A percentile compares a stretch with the other conserved stretches of the same genome.
phyloP scores from a whole-genome alignment of 2,113 vertebrate species.

The Daphoenositta chrysoptera region DNA sequence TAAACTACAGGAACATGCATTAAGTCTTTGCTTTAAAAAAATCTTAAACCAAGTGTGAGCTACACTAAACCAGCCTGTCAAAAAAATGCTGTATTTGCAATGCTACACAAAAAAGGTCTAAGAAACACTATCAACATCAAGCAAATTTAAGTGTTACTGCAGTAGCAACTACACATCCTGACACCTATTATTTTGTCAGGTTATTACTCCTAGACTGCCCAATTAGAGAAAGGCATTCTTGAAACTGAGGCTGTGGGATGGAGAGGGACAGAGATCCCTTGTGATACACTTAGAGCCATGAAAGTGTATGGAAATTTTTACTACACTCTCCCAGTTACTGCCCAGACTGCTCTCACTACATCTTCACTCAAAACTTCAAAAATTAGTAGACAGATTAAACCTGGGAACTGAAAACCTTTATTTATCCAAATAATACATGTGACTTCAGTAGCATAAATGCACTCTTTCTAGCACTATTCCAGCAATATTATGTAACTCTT shows the following conservation, averaged over 20 bases:
- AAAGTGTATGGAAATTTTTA: neutral
- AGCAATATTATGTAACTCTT: neutral
- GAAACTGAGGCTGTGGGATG: neutral
- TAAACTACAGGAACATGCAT: neutral
- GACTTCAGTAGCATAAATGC: neutral
- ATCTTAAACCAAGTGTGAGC: neutral
- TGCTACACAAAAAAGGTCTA: neutral
- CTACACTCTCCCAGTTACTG: neutral
- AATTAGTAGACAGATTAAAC: slow-evolving; percentile 2
- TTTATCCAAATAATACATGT: slow-evolving; percentile 15
- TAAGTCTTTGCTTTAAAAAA: neutral
- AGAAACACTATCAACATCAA: neutral
- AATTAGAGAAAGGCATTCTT: neutral
- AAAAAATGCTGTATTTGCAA: neutral
- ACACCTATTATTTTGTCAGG: neutral
- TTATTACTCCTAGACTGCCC: neutral
- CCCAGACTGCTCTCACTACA: neutral
- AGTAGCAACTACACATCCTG: neutral
- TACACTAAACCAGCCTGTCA: neutral
- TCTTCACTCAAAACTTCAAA: neutral
- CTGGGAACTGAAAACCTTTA: slow-evolving; percentile 33
- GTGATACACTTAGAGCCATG: neutral
- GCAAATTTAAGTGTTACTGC: neutral
- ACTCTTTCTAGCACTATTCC: slow-evolving; percentile 5
- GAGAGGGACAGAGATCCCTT: neutral